phyloP scores from a whole-genome alignment of 2,113 vertebrate species.

The Malurus alboscapulatus region DNA sequence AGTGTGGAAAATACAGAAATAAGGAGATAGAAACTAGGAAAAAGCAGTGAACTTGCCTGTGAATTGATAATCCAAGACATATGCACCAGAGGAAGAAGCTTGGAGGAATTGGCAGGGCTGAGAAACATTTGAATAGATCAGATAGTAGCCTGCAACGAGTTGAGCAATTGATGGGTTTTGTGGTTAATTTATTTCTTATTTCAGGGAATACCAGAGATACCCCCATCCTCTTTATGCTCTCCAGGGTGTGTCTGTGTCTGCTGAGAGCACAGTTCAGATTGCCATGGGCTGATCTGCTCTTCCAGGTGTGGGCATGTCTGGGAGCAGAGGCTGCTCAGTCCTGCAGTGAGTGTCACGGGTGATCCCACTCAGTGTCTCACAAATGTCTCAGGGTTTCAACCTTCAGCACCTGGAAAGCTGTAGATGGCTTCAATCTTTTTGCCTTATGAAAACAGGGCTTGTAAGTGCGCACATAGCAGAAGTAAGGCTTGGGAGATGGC shows the following conservation, averaged over 20 bases:
- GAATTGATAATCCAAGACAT: neutral
- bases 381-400: neutral
- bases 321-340: neutral
- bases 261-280: neutral
- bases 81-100: neutral
- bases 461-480: neutral
- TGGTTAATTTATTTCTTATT: neutral
- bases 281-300: neutral
- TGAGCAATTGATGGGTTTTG: neutral
- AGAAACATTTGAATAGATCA: neutral
- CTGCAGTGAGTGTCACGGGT: neutral
- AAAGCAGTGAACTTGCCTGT: neutral
- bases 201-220: neutral
- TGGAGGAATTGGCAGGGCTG: neutral
- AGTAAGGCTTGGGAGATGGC: neutral
- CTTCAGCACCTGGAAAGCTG: neutral
- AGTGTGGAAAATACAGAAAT: constrained; percentile 16
- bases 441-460: neutral
- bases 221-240: neutral
- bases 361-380: neutral
- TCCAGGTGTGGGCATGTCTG: accelerated
- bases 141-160: neutral
- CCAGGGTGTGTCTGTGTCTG: neutral
- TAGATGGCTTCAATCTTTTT: neutral
- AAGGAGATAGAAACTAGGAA: neutral